Conservation (phyloP, 1,140 invertebrate species). For the Drosophila kurseongensis region DNA sequence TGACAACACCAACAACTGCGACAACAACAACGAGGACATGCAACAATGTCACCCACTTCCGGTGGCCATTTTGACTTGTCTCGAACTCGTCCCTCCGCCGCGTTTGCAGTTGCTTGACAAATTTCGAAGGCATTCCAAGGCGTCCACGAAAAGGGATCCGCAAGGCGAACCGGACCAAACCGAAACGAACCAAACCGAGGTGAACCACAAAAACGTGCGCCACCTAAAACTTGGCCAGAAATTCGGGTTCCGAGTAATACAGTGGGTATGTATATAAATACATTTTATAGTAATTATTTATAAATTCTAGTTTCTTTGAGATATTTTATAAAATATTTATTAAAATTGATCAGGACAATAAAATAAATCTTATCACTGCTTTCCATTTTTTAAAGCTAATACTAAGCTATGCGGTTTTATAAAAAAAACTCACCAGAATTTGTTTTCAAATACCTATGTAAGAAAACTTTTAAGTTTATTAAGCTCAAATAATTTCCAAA, state of each 20-base stretch:
- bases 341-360: too few species aligned
- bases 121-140: slow-evolving; percentile 52
- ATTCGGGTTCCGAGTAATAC: neutral
- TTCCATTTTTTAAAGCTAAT: too few species aligned
- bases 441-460: too few species aligned
- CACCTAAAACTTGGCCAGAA: slow-evolving; percentile 50
- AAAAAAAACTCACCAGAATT: too few species aligned
- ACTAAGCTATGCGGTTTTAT: too few species aligned
- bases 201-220: slow-evolving; percentile 58
- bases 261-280: neutral
- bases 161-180: slow-evolving; percentile 3
- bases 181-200: slow-evolving; percentile 16
- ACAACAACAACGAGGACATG: slow-evolving; percentile 43
- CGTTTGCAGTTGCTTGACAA: slow-evolving; percentile 56
- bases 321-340: too few species aligned
- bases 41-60: slow-evolving; percentile 75
- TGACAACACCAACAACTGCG: slow-evolving; percentile 68
- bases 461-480: too few species aligned
- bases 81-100: neutral
- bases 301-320: too few species aligned
- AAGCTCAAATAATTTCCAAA: too few species aligned
- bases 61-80: slow-evolving; percentile 69
- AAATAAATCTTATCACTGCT: too few species aligned
- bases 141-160: slow-evolving; percentile 24
- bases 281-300: neutral